Conservation (phyloP, 1,140 invertebrate species). For the Megathymus violae region DNA sequence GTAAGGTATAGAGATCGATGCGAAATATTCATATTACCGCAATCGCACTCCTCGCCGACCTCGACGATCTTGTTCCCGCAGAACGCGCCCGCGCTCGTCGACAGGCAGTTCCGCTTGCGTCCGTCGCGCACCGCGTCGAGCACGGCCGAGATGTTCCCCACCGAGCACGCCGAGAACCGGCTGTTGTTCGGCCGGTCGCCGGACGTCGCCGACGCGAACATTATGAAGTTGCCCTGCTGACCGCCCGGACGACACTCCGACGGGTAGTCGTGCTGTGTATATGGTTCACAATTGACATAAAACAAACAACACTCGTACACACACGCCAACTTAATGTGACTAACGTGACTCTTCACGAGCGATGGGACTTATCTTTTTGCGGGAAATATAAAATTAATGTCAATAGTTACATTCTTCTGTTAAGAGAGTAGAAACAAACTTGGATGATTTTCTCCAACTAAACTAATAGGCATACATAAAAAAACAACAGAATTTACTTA, state of each 20-base stretch:
- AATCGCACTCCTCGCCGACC: slow-evolving; percentile 98
- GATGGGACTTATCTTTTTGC: no score
- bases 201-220: slow-evolving; percentile 98
- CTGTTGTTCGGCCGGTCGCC: slow-evolving; percentile 97
- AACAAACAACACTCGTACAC: no score
- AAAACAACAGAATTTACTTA: slow-evolving; percentile 82
- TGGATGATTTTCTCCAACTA: no score
- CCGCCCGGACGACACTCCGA: slow-evolving; percentile 95
- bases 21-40: no score
- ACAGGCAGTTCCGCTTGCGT: slow-evolving; percentile 98
- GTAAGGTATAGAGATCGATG: no score
- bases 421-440: no score
- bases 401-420: no score
- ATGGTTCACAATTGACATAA: no score
- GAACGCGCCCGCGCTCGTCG: slow-evolving; percentile 95
- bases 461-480: no score
- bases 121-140: slow-evolving; percentile 95
- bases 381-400: no score
- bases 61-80: slow-evolving; percentile 99
- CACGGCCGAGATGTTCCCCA: slow-evolving; percentile 97
- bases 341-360: no score
- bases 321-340: no score
- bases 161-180: slow-evolving; percentile 96
- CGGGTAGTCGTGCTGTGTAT: slow-evolving; percentile 95
- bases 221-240: slow-evolving; percentile 96